Conservation (phyloP, 2,888 invertebrate species). For the Anarsia innoxiella region DNA sequence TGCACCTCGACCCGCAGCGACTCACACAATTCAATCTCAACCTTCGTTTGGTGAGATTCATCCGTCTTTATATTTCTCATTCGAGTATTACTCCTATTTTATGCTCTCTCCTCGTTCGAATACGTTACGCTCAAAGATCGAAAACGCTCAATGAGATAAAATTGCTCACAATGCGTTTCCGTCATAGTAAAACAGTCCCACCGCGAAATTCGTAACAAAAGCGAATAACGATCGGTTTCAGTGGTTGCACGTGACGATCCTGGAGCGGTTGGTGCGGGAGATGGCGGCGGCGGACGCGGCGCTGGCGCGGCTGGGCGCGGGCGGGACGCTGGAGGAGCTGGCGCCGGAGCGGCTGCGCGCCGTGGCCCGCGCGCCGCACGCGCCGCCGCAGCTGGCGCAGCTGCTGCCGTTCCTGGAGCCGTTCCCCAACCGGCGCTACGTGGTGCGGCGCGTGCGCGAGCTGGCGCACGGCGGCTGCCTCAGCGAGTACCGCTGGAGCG, state of each 20-base stretch:
- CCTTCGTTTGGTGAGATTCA: constrained; percentile 78
- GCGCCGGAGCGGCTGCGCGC: constrained; percentile 78
- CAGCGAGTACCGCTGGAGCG: constrained; percentile 91
- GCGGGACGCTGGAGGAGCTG: constrained; percentile 74
- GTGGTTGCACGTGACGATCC: constrained; percentile 92
- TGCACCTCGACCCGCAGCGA: constrained; percentile 78
- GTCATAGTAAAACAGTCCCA: too few relatives aligned
- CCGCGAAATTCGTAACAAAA: too few relatives aligned
- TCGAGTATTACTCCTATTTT: too few relatives aligned
- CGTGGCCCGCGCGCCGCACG: constrained; percentile 36
- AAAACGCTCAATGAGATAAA: background rate
- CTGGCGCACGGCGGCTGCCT: constrained; percentile 90
- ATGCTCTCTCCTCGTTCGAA: too few relatives aligned
- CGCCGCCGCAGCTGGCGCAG: constrained; percentile 47
- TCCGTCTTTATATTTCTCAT: background rate
- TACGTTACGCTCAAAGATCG: background rate
- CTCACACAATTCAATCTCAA: constrained; percentile 87
- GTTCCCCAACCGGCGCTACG: constrained; percentile 89
- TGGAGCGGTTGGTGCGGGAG: constrained; percentile 83
- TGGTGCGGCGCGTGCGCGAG: constrained; percentile 84
- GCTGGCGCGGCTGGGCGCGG: constrained; percentile 80
- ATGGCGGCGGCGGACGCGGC: constrained; percentile 82
- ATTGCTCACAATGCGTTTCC: too few relatives aligned
- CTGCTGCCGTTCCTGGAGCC: constrained; percentile 88
- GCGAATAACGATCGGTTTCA: constrained; percentile 33